These are phyloP conservation scores for Montifringilla adamsi DNA, from an alignment of 2,113 vertebrate genomes.

Conservation along the genomic window DNA sequence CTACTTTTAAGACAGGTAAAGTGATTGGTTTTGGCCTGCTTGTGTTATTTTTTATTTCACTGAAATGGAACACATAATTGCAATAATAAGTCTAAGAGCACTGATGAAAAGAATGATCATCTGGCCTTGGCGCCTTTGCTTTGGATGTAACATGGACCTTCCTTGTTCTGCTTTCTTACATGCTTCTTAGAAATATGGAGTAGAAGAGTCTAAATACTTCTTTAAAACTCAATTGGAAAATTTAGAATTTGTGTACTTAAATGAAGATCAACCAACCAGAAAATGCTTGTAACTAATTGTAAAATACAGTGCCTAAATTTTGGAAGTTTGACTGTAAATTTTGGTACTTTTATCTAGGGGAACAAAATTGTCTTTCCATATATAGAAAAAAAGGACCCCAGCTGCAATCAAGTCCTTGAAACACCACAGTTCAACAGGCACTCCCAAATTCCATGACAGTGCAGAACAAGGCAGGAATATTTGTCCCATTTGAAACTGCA, in stretches of 20 bases:
- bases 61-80: neutral
- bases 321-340: neutral
- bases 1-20: neutral
- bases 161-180: neutral
- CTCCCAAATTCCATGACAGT: neutral
- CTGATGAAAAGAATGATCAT: neutral
- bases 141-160: neutral
- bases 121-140: neutral
- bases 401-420: neutral
- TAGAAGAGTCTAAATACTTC: neutral
- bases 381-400: neutral
- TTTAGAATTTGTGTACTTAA: neutral
- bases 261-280: neutral
- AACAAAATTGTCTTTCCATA: neutral
- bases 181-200: neutral
- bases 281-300: neutral
- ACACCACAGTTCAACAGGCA: neutral
- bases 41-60: neutral
- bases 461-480: neutral
- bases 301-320: neutral
- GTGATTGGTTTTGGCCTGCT: neutral
- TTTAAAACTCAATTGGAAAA: neutral
- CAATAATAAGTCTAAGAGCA: neutral
- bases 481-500: neutral
- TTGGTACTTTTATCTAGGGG: neutral